Base-by-base conservation (phyloP, 1,140 invertebrate species). In the Calliphora vicina region DNA sequence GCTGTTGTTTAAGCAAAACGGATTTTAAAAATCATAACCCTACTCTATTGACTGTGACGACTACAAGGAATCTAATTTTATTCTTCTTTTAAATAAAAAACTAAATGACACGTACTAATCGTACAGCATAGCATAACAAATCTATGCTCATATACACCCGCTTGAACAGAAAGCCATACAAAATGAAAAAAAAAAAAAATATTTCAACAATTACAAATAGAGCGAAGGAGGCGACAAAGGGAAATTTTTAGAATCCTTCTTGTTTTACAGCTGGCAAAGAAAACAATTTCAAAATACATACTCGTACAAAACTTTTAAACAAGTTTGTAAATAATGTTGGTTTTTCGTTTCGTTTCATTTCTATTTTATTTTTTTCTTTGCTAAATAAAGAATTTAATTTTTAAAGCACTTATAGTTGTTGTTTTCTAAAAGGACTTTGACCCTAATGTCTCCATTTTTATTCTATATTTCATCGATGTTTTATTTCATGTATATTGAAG, bases 1-100 rank as follows among this genome's bases (percentile, higher is more conserved):
- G 61, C 6, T 67, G 61, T 67, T 67, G 3, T 67, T 6, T 6
- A 10, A 67, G 57, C 6, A 67, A 67, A 67, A 67, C 57, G 61
- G 61, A 67, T 67, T 67, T 67, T 67, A 23, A 67, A 67, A 67
- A 67, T 67, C 61, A 67, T 67, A 67, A 67, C 61, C 61, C 61
- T 67, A 67, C 61, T 20, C 61, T 20, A 67, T 67, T 10, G 20
- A 67, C 61, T 67, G 61, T 67, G 61, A 67, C 20, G 61, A 67
- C 61, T 1, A 67, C 4, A 67, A 67, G 3, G 20, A 67, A 67
- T 67, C 57, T 67, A 67, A 23, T 67, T 67, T 23, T 57, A n/a
- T 57, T 50, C 2, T 57, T 50, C 2, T 17, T 57, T 57, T 23
- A 23, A 23, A 25, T 25, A 23, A 23, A 23, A 67, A 6, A 25